A percentile compares a stretch with the other conserved stretches of the same genome.
Evolutionary conservation across 2,888 invertebrate genomes (phyloP).

Genomic region (Epinotia nisella): DNA sequence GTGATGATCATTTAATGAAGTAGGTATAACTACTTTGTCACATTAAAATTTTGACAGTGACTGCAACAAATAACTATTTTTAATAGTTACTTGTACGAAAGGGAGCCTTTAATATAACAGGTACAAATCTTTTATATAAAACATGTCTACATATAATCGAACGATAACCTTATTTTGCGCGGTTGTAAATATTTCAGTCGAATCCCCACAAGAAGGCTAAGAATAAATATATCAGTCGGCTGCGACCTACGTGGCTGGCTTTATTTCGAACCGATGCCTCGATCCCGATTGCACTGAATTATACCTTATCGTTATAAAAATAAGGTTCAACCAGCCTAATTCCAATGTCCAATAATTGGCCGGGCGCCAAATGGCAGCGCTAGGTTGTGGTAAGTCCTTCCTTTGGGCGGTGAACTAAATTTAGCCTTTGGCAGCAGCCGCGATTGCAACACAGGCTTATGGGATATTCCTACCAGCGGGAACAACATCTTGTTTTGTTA

Average conservation of each 20-base stretch:
- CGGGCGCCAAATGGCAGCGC: conserved; percentile 40
- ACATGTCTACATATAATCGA: too few species aligned
- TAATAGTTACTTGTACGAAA: too few species aligned
- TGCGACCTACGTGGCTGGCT: conserved; percentile 36
- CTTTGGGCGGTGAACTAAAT: conserved; percentile 36
- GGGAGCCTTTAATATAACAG: too few species aligned
- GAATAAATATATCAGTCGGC: conserved; percentile 31
- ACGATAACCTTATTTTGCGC: not conserved
- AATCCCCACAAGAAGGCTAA: conserved; percentile 16
- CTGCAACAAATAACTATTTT: too few species aligned
- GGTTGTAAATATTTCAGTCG: conserved; percentile 23
- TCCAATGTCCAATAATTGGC: conserved; percentile 20
- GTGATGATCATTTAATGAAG: too few species aligned
- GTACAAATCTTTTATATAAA: too few species aligned
- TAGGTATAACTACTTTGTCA: too few species aligned
- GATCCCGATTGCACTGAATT: conserved; percentile 3
- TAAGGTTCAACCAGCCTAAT: conserved; percentile 26
- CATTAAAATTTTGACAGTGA: too few species aligned
- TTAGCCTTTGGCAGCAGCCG: conserved; percentile 40
- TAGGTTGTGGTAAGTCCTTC: conserved; percentile 44
- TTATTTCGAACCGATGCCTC: conserved; percentile 33
- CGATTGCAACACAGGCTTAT: conserved; percentile 39
- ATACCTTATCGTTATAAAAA: conserved; percentile 16
- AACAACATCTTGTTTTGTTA: not conserved
- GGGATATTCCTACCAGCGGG: conserved; percentile 2